Percentiles rank a stretch among this genome's conserved stretches.
These are phyloP conservation scores for Sialis fuliginosa DNA, from an alignment of 2,888 invertebrate species.

Conservation along the genomic window DNA sequence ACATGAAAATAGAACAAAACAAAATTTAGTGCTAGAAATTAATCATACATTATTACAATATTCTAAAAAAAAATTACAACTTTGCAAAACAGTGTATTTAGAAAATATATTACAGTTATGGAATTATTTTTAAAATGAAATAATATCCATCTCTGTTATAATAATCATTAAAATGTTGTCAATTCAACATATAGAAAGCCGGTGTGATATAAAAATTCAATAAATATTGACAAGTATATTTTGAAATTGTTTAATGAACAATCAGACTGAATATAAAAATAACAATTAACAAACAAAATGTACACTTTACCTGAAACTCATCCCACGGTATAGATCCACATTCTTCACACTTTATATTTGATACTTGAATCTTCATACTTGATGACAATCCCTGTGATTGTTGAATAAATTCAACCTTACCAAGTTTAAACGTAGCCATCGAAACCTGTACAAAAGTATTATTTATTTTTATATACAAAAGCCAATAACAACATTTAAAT, in stretches of 20 bases:
- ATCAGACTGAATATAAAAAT: conserved; percentile 16
- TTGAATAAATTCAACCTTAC: conserved; percentile 52
- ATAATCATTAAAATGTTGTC: not conserved
- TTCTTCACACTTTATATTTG: conserved; percentile 60
- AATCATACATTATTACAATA: no score
- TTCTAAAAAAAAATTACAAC: no score
- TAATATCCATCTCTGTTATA: no score
- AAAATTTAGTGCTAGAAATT: no score
- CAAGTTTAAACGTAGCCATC: conserved; percentile 48
- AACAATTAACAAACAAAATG: conserved; percentile 15
- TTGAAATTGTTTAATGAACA: conserved; percentile 10
- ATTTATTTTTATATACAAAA: no score
- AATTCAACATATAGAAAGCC: conserved; percentile 3
- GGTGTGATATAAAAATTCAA: conserved; percentile 1
- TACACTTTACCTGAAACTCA: conserved; percentile 65
- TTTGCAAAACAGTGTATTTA: no score
- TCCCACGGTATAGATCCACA: conserved; percentile 83
- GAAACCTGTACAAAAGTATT: conserved; percentile 24
- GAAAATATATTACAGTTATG: no score
- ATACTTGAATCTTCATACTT: conserved; percentile 47
- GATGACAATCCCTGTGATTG: conserved; percentile 51
- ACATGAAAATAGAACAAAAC: no score
- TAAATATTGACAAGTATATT: not conserved
- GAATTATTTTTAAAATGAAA: no score
- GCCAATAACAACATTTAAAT: no score